phyloP scores from a whole-genome alignment of 2,888 invertebrate species.

The Fragum whitleyi region DNA sequence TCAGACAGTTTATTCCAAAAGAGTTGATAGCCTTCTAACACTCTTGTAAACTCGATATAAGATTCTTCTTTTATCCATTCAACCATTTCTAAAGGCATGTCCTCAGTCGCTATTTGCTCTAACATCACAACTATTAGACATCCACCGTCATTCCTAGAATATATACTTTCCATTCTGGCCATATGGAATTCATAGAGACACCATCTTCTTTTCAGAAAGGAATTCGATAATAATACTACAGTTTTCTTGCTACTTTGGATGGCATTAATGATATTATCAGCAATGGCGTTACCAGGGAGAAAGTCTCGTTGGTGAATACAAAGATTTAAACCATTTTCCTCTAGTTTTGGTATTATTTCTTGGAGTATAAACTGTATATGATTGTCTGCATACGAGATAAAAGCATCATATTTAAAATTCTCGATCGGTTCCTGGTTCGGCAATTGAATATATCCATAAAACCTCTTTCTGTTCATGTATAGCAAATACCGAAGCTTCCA shows the following conservation, averaged over 20 bases:
- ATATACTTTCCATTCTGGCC: constrained; percentile 63
- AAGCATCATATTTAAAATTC: constrained; percentile 2
- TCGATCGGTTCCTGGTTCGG: background rate
- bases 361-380: background rate
- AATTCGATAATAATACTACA: constrained; percentile 14
- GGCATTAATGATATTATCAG: background rate
- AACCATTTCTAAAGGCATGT: constrained; percentile 33
- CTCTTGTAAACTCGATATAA: constrained; percentile 13
- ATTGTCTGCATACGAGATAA: background rate
- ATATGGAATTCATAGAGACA: constrained; percentile 70
- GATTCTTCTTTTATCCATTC: constrained; percentile 23
- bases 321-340: constrained; percentile 20
- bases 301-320: constrained; percentile 70
- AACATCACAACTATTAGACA: constrained; percentile 23
- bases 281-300: constrained; percentile 21
- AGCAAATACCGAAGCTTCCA: constrained; percentile 62
- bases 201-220: constrained; percentile 62
- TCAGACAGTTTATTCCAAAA: constrained; percentile 2
- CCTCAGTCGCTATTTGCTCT: constrained; percentile 12
- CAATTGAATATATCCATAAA: constrained; percentile 25
- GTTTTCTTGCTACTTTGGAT: constrained; percentile 4
- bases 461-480: constrained; percentile 41
- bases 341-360: background rate
- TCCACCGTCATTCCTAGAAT: constrained; percentile 24
- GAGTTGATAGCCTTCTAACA: background rate